Evolutionary conservation across 2,113 vertebrate species (phyloP), one percentile per base, ranked within the genome.

Genomic region (Aleadryas rufinucha): DNA sequence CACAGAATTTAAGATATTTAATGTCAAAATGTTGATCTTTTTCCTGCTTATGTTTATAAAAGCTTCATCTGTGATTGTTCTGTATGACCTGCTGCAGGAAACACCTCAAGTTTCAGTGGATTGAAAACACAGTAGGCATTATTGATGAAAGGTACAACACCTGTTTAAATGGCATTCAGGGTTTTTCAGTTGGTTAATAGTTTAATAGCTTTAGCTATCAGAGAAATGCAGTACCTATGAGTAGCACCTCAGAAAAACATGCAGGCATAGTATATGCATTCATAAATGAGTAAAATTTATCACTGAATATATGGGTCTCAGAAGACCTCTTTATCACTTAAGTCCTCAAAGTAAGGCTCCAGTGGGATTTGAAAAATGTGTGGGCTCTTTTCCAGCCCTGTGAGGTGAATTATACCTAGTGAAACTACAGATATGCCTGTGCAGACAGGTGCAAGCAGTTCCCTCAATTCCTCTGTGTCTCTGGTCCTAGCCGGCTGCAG

Each of bases 381-480:
- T 61, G 37, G 74, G 45, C 78, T 80, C 64, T 91, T 74, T 91
- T 96, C 85, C 88, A 95, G 31, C 71, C 54, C 64, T 84, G 9
- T 64, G 90, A 86, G 72, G 83, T 92, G 79, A 95, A 93, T 91
- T 94, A 87, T 87, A 74, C 65, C 39, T 21, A 60, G 57, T 52
- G 75, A 90, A 78, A 90, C 49, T 56, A 53, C 50, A 88, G 88
- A 49, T 84, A 90, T 18, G 42, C 42, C 63, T 80, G 53, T 61
- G 75, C 75, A 90, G 86, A 79, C 92, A 94, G 95, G 94, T 94
- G 93, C 92, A 82, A 69, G 74, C 69, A 23, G 33, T 85, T 91
- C 45, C 54, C 54, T 88, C 15, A 4, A 15, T 30, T 83, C 88
- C 82, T 83, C 66, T 33, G 35, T 18, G 61, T 61, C 82, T 65